A percentile compares a stretch with the other conserved stretches of the same genome.
These are phyloP conservation scores for Podocnemis expansa DNA, from an alignment of 2,113 vertebrate species.

Conservation along the genomic window DNA sequence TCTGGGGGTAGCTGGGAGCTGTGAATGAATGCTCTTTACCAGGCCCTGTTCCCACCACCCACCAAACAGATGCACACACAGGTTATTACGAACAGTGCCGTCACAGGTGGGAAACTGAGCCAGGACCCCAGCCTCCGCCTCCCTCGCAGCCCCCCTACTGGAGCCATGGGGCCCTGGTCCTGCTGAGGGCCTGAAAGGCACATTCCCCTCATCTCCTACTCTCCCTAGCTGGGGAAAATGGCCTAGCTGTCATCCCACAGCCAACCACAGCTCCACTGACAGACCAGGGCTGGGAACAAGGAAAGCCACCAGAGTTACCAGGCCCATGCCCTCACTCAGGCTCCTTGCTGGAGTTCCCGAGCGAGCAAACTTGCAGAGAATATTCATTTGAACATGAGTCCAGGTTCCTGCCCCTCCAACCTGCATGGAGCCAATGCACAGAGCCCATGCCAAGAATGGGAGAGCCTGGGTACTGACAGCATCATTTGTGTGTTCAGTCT, in stretches of 20 bases:
- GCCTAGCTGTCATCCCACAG: too few relatives aligned
- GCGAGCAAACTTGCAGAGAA: background rate
- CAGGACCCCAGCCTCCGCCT: background rate
- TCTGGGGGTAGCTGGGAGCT: background rate
- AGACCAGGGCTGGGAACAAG: background rate
- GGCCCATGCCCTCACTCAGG: background rate
- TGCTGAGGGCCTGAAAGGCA: background rate
- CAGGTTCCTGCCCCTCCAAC: background rate
- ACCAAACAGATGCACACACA: background rate
- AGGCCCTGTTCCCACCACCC: background rate
- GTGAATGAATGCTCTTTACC: too few relatives aligned
- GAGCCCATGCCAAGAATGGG: background rate
- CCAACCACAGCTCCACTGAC: background rate
- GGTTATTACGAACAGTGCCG: background rate
- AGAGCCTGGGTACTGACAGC: background rate
- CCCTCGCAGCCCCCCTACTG: background rate
- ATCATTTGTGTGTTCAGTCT: accelerated
- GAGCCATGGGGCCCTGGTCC: background rate
- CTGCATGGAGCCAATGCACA: too few relatives aligned
- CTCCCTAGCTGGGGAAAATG: background rate
- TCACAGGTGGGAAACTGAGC: background rate
- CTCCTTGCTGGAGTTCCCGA: background rate
- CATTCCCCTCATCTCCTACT: background rate
- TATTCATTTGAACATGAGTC: background rate
- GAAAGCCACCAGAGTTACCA: background rate